A percentile compares a stretch with the other conserved stretches of the same genome.
phyloP scores from a whole-genome alignment of 92 coral and sea anemone species.

The Zoanthus sansibaricus region DNA sequence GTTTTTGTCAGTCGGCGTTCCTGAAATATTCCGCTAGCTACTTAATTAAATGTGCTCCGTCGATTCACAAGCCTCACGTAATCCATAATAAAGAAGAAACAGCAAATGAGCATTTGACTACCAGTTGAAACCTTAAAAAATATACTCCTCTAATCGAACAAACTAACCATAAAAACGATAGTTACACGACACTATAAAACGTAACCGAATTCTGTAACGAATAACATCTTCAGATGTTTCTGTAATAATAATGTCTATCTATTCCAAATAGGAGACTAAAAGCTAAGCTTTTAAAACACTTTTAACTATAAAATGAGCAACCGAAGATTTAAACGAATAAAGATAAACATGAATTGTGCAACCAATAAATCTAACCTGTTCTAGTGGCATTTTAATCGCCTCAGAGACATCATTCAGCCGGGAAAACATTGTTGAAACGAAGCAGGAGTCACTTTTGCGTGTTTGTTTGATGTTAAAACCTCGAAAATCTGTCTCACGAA shows the following conservation, averaged over 20 bases:
- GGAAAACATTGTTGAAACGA: conserved; percentile 17
- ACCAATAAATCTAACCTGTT: conserved; percentile 20
- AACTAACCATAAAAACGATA: neutral
- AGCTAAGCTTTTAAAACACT: neutral
- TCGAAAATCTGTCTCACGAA: neutral
- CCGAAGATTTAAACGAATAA: neutral
- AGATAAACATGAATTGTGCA: neutral
- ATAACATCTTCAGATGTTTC: neutral
- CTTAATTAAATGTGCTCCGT: neutral
- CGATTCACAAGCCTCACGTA: neutral
- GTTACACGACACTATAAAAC: neutral
- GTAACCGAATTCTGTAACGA: neutral
- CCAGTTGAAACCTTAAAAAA: neutral
- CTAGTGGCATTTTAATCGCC: conserved; percentile 33
- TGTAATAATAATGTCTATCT: neutral
- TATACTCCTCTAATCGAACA: neutral
- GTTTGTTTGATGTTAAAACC: neutral
- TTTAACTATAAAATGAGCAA: neutral
- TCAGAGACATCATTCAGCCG: neutral
- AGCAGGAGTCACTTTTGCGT: neutral
- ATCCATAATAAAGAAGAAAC: neutral
- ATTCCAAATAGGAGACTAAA: neutral
- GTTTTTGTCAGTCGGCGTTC: neutral
- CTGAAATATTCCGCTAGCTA: neutral
- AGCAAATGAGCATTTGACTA: neutral